Percentiles rank a stretch among this genome's conserved stretches.
These are phyloP conservation scores for Magallana ariakensis DNA, from an alignment of 1,140 invertebrate genomes.

Conservation along the genomic window DNA sequence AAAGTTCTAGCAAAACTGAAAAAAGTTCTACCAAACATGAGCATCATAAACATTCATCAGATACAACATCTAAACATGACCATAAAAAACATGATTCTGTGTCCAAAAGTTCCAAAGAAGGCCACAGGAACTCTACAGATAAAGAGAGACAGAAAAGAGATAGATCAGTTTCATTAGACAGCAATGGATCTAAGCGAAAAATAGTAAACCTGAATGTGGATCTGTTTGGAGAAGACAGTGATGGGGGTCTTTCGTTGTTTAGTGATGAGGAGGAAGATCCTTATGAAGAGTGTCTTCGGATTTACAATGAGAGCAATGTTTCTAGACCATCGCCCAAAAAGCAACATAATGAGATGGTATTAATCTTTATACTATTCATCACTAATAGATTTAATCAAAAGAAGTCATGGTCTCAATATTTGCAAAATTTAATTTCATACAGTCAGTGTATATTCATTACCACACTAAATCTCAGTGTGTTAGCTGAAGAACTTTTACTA, in stretches of 20 bases:
- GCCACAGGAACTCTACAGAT: not conserved
- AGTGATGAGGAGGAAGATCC: conserved; percentile 81
- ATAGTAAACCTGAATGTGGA: conserved; percentile 66
- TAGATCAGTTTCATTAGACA: conserved; percentile 32
- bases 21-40: conserved; percentile 24
- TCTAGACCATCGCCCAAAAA: conserved; percentile 22
- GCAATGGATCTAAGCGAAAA: conserved; percentile 56
- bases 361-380: not conserved
- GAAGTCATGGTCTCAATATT: too few species aligned
- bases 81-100: conserved; percentile 3
- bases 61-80: not conserved
- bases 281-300: conserved; percentile 86
- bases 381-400: too few species aligned
- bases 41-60: conserved; percentile 31
- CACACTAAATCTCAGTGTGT: too few species aligned
- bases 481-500: too few species aligned
- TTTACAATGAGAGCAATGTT: conserved; percentile 83
- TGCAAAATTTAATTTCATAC: too few species aligned
- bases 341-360: conserved; percentile 21
- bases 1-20: not conserved
- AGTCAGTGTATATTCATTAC: too few species aligned
- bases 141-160: conserved; percentile 13
- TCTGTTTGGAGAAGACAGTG: conserved; percentile 71
- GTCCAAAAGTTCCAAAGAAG: conserved; percentile 25
- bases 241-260: conserved; percentile 46